A percentile compares a stretch with the other conserved stretches of the same genome.
Conservation (phyloP, 2,113 vertebrate genomes). For the Atrichornis clamosus region DNA sequence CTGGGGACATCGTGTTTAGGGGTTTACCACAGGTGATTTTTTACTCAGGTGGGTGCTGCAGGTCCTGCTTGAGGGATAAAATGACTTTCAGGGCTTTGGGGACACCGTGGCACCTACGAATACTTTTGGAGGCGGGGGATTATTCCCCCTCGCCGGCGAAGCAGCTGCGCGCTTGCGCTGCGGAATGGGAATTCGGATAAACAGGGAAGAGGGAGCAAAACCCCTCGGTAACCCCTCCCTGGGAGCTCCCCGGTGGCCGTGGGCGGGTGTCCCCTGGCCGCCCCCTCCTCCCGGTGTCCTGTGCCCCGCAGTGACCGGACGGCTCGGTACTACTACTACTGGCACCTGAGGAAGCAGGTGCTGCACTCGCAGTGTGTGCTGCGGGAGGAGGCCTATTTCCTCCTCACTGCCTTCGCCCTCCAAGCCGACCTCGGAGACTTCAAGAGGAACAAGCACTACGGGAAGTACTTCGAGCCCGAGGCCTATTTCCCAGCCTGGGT, state of each 20-base stretch:
- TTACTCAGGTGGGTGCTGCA: not conserved
- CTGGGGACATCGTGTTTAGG: rapidly evolving
- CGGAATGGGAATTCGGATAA: not conserved
- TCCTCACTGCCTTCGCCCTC: constrained; percentile 94
- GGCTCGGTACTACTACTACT: constrained; percentile 96
- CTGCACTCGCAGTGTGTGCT: constrained; percentile 92
- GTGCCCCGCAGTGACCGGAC: constrained; percentile 81
- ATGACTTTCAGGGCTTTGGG: rapidly evolving
- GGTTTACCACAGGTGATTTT: not conserved
- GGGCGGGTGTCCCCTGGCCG: not conserved
- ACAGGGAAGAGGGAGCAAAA: rapidly evolving
- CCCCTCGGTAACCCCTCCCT: not conserved
- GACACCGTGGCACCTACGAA: rapidly evolving
- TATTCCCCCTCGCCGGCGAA: rapidly evolving
- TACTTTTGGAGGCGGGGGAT: rapidly evolving
- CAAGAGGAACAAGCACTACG: constrained; percentile 94
- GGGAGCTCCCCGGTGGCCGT: not conserved
- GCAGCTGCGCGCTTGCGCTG: rapidly evolving
- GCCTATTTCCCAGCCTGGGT: constrained; percentile 97
- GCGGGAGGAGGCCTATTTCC: constrained; percentile 95
- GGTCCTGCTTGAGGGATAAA: not conserved
- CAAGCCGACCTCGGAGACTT: constrained; percentile 97
- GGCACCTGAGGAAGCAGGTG: constrained; percentile 96
- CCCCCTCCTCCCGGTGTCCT: not conserved
- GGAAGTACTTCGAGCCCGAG: constrained; percentile 96